Base-by-base conservation (phyloP, 2,888 invertebrate species). In the Iselma pallidipennis region DNA sequence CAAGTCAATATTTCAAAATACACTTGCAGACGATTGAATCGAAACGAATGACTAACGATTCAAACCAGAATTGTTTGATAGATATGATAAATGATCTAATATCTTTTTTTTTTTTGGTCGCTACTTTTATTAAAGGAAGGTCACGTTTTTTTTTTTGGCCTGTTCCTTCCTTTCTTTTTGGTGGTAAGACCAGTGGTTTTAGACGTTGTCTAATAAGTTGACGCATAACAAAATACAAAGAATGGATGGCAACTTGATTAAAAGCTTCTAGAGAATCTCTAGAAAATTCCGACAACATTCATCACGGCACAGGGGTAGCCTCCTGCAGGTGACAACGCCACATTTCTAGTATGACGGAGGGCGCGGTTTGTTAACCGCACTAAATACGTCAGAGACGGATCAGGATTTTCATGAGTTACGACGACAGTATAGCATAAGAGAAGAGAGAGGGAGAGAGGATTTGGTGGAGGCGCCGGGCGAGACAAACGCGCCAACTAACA, bases 41-140 rank as follows among this genome's bases (percentile, higher is more conserved):
- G 63, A 63, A 63, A 63, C 59, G 63, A 63, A 63, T 63, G 63
- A 63, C 59, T 63, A 63, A 63, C 63, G 63, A 59, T 45, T 45
- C 45, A 45, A 45, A 45, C 21, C 45, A 45, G 21, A 45, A 45
- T 55, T 50, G 54, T 59, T 59, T 50, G 63, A 29, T 31, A 55
- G 54, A 59, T 42, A 59, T 63, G 63, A 63, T 63, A 57, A 59
- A 63, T 63, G 63, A 59, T 57, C 55, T 56, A 59, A 59, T 63
- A 57, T 63, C 59, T 56, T 56, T 63, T 58, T 31, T 37, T 31
- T 10, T 6, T n/a, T n/a, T n/a, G n/a, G n/a, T 10, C 10, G 21
- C 21, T 45, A 45, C 45, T 14, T 45, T 45, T 21, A 45, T 45
- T 45, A 21, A 45, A 45, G 21, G 6, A 10, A 9, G 45, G 45